Base-by-base conservation (phyloP, 2,888 invertebrate genomes). In the Tetragonula carbonaria region DNA sequence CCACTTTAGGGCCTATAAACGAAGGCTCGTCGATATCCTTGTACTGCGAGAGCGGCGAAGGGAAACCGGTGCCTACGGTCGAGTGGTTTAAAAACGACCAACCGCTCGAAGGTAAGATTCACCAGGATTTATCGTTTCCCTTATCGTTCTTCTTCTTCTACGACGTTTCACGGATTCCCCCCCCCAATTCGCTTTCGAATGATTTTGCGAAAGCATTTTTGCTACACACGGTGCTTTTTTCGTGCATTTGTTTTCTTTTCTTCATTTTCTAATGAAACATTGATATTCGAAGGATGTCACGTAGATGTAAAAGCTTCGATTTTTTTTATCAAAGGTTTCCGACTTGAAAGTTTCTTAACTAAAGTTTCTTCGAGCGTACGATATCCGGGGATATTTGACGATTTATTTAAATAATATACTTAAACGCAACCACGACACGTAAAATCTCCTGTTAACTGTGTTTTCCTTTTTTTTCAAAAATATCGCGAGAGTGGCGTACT, bases 11-110 rank as follows among this genome's bases (percentile, higher is more conserved):
- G 0, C 97, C 97, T 0, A 95, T 97, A 89, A 95, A 96, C 89
- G 97, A 98, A 94, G 96, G 97, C 65, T 96, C 96, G 21, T 95
- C 96, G 90, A 95, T 97, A 87, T 96, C 96, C 88, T 95, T 98
- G 83, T 96, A 96, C 86, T 98, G 98, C 92, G 96, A 97, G 82
- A 97, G 98, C 74, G 96, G 96, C 66, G 97, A 97, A 72, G 98
- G 98, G 68, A 97, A 98, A 90, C 98, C 98, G 0, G 97, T 97
- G 87, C 98, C 98, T 2, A 96, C 96, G 89, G 97, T 98, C 82
- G 96, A 96, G 85, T 98, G 98, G 98, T 98, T 96, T 95, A 97
- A 98, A 94, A 97, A 97, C 59, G 91, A 93, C 75, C 88, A 92
- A 78, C 91, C 78, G 55, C 86, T 94, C 59, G 91, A 93, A 90